Evolutionary conservation across 2,888 invertebrate genomes (phyloP).

Genomic region (Apoderus coryli): DNA sequence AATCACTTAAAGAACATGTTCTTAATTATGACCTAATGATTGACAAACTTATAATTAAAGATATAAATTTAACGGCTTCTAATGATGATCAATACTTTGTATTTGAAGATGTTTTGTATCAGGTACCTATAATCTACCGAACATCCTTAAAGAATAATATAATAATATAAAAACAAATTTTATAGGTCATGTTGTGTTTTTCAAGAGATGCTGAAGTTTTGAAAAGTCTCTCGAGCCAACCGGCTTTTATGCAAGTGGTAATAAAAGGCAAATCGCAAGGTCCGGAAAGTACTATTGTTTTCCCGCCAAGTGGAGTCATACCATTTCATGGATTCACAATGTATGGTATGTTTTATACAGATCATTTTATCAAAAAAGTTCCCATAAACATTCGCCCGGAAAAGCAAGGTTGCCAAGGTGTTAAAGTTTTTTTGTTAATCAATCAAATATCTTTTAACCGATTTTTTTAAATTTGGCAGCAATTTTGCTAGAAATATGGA

Average conservation of each 20-base stretch:
- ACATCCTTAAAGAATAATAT: constrained; percentile 1
- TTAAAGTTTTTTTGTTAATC: too few relatives aligned
- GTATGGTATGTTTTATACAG: constrained; percentile 91
- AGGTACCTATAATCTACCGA: constrained; percentile 41
- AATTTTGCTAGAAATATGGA: too few relatives aligned
- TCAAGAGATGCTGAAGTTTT: constrained; percentile 75
- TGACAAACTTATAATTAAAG: constrained; percentile 89
- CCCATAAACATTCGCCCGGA: too few relatives aligned
- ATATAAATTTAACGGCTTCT: constrained; percentile 88
- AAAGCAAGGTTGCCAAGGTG: too few relatives aligned
- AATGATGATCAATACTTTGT: constrained; percentile 98
- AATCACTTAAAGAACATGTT: constrained; percentile 66
- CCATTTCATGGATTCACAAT: constrained; percentile 96
- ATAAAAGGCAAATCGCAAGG: constrained; percentile 56
- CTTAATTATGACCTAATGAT: constrained; percentile 82
- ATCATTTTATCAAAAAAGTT: too few relatives aligned
- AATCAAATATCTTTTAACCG: too few relatives aligned
- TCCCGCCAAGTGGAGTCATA: constrained; percentile 89
- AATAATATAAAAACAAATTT: constrained; percentile 8
- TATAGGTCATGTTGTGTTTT: constrained; percentile 72
- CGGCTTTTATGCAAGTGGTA: constrained; percentile 54
- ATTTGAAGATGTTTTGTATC: constrained; percentile 89
- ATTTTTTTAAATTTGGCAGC: too few relatives aligned
- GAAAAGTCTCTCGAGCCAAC: constrained; percentile 49
- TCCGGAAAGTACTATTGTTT: constrained; percentile 56